Conservation (phyloP, 2,113 vertebrate species). For the Paralichthys olivaceus region DNA sequence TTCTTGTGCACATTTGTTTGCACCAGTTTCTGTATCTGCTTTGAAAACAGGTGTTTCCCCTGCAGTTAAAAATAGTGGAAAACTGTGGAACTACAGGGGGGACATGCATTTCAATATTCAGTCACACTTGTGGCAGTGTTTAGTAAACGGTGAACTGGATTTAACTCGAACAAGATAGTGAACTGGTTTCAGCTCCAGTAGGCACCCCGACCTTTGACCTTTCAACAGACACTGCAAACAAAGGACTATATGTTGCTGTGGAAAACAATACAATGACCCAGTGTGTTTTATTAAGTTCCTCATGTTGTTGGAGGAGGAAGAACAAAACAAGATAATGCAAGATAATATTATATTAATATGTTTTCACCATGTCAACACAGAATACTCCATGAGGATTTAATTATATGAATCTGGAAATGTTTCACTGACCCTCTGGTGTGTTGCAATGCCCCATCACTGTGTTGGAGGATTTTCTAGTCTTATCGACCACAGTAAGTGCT, state of each 20-base stretch:
- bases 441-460: too few relatives aligned
- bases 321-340: too few relatives aligned
- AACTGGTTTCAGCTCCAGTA: constrained; percentile 5
- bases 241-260: background rate
- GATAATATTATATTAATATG: too few relatives aligned
- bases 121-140: background rate
- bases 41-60: background rate
- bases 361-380: too few relatives aligned
- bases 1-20: background rate
- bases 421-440: too few relatives aligned
- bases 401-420: too few relatives aligned
- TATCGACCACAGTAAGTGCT: too few relatives aligned
- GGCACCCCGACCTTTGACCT: constrained; percentile 14
- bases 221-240: background rate
- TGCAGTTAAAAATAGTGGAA: background rate
- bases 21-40: background rate
- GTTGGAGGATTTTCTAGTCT: too few relatives aligned
- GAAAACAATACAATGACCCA: background rate
- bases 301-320: background rate
- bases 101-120: background rate
- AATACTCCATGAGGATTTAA: too few relatives aligned
- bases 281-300: background rate
- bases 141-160: background rate
- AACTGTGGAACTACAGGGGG: background rate
- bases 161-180: background rate